A percentile compares a stretch with the other conserved stretches of the same genome.
Evolutionary conservation across 1,140 invertebrate genomes (phyloP).

Genomic region (Drosophila burlai): DNA sequence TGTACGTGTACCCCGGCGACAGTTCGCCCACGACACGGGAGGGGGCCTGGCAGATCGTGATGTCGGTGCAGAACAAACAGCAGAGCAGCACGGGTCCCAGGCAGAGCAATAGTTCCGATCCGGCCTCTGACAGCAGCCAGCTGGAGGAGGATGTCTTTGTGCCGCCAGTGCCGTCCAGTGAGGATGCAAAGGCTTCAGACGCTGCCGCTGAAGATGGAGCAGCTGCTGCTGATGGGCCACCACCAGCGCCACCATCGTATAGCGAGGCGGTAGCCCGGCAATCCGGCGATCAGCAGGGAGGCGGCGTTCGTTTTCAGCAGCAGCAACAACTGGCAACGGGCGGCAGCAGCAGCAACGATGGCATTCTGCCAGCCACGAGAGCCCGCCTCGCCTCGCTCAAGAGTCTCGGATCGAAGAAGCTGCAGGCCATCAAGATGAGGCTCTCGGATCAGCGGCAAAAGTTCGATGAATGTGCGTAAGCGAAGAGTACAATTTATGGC

Average conservation of each 20-base stretch:
- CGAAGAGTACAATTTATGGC: neutral
- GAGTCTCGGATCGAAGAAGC: constrained; percentile 89
- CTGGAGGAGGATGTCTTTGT: constrained; percentile 79
- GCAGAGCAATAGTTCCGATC: constrained; percentile 80
- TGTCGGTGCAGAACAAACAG: constrained; percentile 68
- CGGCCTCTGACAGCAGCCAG: constrained; percentile 78
- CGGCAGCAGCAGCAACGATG: constrained; percentile 64
- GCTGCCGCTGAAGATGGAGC: constrained; percentile 9
- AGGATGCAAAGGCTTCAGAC: constrained; percentile 43
- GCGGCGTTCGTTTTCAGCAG: constrained; percentile 66
- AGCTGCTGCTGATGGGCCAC: neutral
- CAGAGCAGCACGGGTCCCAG: constrained; percentile 46
- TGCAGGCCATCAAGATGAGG: constrained; percentile 88
- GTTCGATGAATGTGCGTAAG: constrained; percentile 81
- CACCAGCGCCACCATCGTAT: constrained; percentile 65
- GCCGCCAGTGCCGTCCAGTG: constrained; percentile 48
- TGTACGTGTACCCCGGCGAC: constrained; percentile 87
- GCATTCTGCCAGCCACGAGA: constrained; percentile 86
- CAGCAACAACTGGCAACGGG: constrained; percentile 69
- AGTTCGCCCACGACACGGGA: constrained; percentile 68
- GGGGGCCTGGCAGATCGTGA: constrained; percentile 85
- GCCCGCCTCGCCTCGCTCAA: constrained; percentile 88
- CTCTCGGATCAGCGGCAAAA: constrained; percentile 87
- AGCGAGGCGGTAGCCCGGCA: constrained; percentile 50
- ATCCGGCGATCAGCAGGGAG: constrained; percentile 21